Conservation (phyloP, 2,888 invertebrate genomes). For the Herminia tarsipennalis region DNA sequence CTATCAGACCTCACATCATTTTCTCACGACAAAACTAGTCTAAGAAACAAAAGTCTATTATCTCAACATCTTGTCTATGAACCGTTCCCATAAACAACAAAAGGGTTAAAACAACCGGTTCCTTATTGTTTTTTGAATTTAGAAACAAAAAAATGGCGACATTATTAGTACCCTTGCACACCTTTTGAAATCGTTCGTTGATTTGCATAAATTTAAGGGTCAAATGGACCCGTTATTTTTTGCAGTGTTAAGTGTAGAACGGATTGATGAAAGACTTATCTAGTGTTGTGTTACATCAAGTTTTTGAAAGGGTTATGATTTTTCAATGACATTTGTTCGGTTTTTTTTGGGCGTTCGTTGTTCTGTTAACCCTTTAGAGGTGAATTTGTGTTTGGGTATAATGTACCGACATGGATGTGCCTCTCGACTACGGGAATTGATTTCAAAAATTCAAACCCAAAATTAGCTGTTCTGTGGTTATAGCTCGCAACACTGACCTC, state of each 20-base stretch:
- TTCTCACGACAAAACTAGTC: slow-evolving; percentile 46
- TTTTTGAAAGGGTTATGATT: slow-evolving; percentile 42
- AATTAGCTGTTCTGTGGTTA: no score
- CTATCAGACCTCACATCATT: slow-evolving; percentile 34
- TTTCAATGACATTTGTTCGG: slow-evolving; percentile 33
- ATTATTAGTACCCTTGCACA: slow-evolving; percentile 45
- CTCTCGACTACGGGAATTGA: background rate
- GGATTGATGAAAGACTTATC: slow-evolving; percentile 41
- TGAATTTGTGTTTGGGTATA: slow-evolving; percentile 1
- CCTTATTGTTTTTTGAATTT: slow-evolving; percentile 40
- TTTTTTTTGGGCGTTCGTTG: slow-evolving; percentile 23
- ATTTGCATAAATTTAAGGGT: slow-evolving; percentile 47
- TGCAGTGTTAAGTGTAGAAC: slow-evolving; percentile 38
- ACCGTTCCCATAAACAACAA: slow-evolving; percentile 41
- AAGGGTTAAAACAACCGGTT: slow-evolving; percentile 42
- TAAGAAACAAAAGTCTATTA: slow-evolving; percentile 40
- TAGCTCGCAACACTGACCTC: no score
- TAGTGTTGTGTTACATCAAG: slow-evolving; percentile 46
- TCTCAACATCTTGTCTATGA: slow-evolving; percentile 44
- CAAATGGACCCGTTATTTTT: slow-evolving; percentile 42
- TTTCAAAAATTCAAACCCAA: no score
- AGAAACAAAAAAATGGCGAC: slow-evolving; percentile 44
- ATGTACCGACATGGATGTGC: background rate
- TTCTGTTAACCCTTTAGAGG: slow-evolving; percentile 6
- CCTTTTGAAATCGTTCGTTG: slow-evolving; percentile 35